Evolutionary conservation across 2,888 invertebrate genomes (phyloP).

Genomic region (Meliscaeva auricollis): DNA sequence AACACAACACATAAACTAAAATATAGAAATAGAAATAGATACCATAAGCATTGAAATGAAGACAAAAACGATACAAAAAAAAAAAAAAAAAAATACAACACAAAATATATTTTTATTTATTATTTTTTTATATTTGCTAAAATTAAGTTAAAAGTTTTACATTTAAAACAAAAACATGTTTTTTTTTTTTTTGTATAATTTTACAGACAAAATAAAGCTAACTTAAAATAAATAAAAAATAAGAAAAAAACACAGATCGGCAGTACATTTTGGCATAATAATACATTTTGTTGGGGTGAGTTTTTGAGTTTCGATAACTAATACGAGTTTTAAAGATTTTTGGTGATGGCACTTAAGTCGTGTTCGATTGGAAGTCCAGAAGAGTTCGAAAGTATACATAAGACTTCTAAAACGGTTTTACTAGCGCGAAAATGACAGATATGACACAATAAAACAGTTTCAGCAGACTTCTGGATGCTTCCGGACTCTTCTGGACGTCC

Average conservation of each 20-base stretch:
- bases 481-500: too few relatives aligned
- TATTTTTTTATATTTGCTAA: conserved; percentile 53
- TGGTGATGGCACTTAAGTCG: too few relatives aligned
- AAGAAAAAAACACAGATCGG: conserved; percentile 67
- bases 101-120: conserved; percentile 14
- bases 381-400: too few relatives aligned
- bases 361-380: too few relatives aligned
- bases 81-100: conserved; percentile 35
- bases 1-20: conserved; percentile 1
- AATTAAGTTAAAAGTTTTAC: conserved; percentile 21
- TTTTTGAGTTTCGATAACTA: conserved; percentile 16
- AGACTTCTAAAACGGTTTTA: too few relatives aligned
- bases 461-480: too few relatives aligned
- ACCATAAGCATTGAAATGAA: conserved; percentile 26
- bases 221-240: conserved; percentile 50
- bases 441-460: too few relatives aligned
- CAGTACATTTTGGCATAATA: conserved; percentile 57
- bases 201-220: conserved; percentile 43
- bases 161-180: conserved; percentile 2
- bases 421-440: too few relatives aligned
- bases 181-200: conserved; percentile 1
- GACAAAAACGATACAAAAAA: conserved; percentile 28
- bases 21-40: conserved; percentile 1
- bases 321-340: not conserved
- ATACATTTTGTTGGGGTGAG: conserved; percentile 43